Percentiles rank a stretch among this genome's conserved stretches.
Evolutionary conservation across 2,888 invertebrate genomes (phyloP).

Genomic region (Minunthozetes semirufus): DNA sequence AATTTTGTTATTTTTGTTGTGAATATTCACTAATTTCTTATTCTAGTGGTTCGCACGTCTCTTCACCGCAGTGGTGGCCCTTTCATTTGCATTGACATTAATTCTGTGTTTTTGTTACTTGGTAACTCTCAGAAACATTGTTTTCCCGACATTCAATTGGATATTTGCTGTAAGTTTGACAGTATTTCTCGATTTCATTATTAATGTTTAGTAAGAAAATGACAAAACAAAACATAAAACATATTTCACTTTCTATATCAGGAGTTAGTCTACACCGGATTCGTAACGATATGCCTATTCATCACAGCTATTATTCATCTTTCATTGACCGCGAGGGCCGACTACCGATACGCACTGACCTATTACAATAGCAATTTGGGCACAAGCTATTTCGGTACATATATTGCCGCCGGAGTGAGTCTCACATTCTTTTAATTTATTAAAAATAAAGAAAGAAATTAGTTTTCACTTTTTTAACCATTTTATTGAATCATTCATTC

Average conservation of each 20-base stretch:
- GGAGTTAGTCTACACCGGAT: constrained; percentile 71
- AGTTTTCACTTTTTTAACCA: no score
- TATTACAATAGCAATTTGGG: constrained; percentile 35
- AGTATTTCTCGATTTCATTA: background rate
- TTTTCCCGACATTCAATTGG: constrained; percentile 42
- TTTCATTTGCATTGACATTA: constrained; percentile 72
- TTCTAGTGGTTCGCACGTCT: constrained; percentile 58
- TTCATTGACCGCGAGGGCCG: constrained; percentile 48
- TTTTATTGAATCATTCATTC: no score
- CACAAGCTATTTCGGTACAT: constrained; percentile 40
- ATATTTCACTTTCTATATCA: constrained; percentile 47
- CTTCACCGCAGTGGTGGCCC: constrained; percentile 76
- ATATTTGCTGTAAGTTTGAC: constrained; percentile 42
- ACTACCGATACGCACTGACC: constrained; percentile 40
- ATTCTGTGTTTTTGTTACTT: constrained; percentile 43
- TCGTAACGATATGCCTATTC: constrained; percentile 64
- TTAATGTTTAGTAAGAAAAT: background rate
- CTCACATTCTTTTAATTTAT: background rate
- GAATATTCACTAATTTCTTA: constrained; percentile 34
- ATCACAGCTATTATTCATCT: constrained; percentile 75
- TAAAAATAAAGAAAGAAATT: no score
- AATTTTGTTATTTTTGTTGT: background rate
- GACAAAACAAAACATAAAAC: background rate
- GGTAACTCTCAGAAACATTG: constrained; percentile 40
- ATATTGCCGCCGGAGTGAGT: constrained; percentile 43